Evolutionary conservation across 2,113 vertebrate genomes (phyloP), one percentile per base, ranked within the genome.

Genomic region (Dunckerocampus dactyliophorus): DNA sequence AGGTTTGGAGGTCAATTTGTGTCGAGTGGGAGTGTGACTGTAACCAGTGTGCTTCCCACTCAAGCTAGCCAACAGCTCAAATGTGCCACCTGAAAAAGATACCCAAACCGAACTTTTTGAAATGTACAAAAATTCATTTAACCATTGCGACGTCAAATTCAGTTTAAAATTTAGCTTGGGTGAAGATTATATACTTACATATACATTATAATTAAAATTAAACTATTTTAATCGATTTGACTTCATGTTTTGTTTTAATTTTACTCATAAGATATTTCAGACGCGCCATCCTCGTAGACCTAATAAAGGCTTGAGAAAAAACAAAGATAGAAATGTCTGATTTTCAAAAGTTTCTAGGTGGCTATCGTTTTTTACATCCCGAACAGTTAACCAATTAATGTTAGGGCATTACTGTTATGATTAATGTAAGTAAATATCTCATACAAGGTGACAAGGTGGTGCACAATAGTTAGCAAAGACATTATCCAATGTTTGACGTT

Each of bases 51-150:
- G 28, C 72, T 74, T 70, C 74, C 72, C 82, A 77, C 70, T 61
- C 63, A 61, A 63, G 63, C 72, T 71, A 66, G 82, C 79, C 80
- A 71, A 76, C 62, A 57, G 70, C 74, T 83, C 81, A 66, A 77
- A 82, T 66, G 50, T 56, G 22, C 69, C 80, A 76, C 82, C 85
- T 86, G 31, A 16, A 74, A 16, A 74, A 62, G 24, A 71, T 4
- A 20, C 10, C 0, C 20, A 63, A 45, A 1, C 19, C 0, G 2
- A 0, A 65, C 0, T 4, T 20, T 43, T 53, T 47, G 43, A 16
- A 48, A 34, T 4, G 48, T 4, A 34, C 4, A 34, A 34, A 21
- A 51, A 51, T 2, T 51, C 6, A 22, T 16, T 28, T 31, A 14
- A 7, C 22, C 13, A 15, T 4, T 15, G 28, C 15, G 45, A 47